Conservation (phyloP, 2,888 invertebrate genomes). For the Ophioninae sp. region DNA sequence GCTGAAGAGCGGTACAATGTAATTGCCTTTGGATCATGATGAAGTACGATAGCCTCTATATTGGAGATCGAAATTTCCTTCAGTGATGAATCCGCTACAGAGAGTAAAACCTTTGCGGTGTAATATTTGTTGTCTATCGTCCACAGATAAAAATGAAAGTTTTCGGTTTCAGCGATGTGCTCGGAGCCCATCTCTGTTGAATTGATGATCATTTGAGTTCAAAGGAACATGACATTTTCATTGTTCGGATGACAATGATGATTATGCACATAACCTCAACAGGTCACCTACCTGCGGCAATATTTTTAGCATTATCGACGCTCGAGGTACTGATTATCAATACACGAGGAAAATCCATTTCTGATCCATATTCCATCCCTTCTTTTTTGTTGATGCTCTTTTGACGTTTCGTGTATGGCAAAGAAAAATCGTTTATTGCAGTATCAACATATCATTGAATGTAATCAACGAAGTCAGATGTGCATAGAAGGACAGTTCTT, state of each 20-base stretch:
- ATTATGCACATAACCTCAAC: constrained; percentile 42
- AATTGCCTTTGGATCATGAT: constrained; percentile 84
- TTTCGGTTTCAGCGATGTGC: constrained; percentile 71
- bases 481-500: too few relatives aligned
- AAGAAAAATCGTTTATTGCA: not conserved
- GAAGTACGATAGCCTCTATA: constrained; percentile 85
- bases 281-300: constrained; percentile 74
- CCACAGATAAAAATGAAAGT: constrained; percentile 81
- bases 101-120: constrained; percentile 84
- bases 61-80: constrained; percentile 81
- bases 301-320: constrained; percentile 71
- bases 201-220: constrained; percentile 9
- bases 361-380: not conserved
- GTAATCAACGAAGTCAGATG: too few relatives aligned
- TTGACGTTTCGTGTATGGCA: not conserved
- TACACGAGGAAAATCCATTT: constrained; percentile 75
- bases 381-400: not conserved
- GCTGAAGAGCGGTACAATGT: constrained; percentile 62
- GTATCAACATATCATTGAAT: constrained; percentile 2
- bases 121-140: constrained; percentile 89
- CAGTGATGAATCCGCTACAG: constrained; percentile 82
- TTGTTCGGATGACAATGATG: not conserved
- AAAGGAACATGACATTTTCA: constrained; percentile 12
- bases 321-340: constrained; percentile 72
- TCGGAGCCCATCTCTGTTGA: constrained; percentile 74